Conservation (phyloP, 2,113 vertebrate species). For the Nibea albiflora region DNA sequence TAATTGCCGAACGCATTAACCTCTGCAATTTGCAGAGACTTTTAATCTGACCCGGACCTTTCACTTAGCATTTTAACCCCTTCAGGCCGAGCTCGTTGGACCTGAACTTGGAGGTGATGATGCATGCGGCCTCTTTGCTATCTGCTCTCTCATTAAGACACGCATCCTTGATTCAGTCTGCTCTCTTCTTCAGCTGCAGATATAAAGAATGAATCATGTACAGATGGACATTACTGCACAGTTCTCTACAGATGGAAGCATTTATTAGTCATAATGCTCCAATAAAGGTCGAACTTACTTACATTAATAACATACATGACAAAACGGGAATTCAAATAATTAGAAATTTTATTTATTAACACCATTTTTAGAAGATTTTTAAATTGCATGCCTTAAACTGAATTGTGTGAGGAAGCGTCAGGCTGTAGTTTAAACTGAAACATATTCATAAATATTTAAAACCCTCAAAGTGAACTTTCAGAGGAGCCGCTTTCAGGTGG, state of each 20-base stretch:
- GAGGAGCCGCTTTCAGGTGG: neutral
- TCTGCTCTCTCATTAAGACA: neutral
- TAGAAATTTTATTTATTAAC: neutral
- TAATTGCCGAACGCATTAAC: constrained; percentile 31
- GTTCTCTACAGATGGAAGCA: neutral
- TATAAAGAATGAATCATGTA: neutral
- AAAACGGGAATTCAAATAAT: neutral
- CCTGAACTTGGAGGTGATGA: constrained; percentile 4
- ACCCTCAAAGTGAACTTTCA: neutral
- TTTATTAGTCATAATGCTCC: neutral
- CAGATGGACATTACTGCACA: neutral
- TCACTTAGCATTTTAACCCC: constrained; percentile 9
- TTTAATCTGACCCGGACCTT: constrained; percentile 9
- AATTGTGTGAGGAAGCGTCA: neutral
- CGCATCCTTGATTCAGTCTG: neutral
- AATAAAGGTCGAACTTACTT: neutral
- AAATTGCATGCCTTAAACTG: neutral
- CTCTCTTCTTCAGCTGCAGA: neutral
- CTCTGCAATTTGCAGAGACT: constrained; percentile 24
- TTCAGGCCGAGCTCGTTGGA: neutral
- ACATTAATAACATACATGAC: too few relatives aligned
- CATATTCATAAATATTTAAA: neutral
- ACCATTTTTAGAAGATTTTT: neutral
- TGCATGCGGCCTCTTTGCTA: neutral
- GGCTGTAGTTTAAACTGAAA: neutral